Evolutionary conservation across 2,797 vertebrate genomes (phyloP).

Genomic region (Phrynocephalus guinanensis): DNA sequence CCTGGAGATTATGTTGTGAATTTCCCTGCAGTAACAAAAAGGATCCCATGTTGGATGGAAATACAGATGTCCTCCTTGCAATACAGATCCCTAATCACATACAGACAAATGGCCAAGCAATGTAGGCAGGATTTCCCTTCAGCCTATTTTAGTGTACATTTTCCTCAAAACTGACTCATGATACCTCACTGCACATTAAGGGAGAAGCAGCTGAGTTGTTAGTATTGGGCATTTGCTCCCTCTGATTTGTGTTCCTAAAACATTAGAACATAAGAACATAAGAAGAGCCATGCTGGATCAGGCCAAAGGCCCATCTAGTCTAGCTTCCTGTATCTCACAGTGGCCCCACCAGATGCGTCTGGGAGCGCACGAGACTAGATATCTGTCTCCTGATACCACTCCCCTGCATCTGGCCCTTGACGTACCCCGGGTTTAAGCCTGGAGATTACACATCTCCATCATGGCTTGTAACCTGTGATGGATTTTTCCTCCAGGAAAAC

Average conservation of each 20-base stretch:
- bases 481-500: conserved; percentile 39
- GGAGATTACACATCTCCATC: too few species aligned
- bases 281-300: too few species aligned
- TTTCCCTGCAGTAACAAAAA: background rate
- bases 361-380: too few species aligned
- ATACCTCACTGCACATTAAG: conserved; percentile 63
- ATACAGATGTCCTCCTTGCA: background rate
- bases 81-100: background rate
- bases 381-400: too few species aligned
- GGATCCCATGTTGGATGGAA: background rate
- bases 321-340: too few species aligned
- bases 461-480: too few species aligned
- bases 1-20: background rate
- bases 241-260: conserved; percentile 73
- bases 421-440: too few species aligned
- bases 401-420: too few species aligned
- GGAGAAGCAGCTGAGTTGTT: conserved; percentile 68
- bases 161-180: conserved; percentile 62
- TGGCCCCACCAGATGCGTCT: too few species aligned
- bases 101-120: background rate
- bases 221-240: conserved; percentile 68
- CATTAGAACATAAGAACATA: conserved; percentile 43
- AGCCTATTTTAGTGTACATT: conserved; percentile 57
- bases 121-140: conserved; percentile 1
- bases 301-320: too few species aligned